Evolutionary conservation across 2,888 invertebrate genomes (phyloP), one percentile per base, ranked within the genome.

Genomic region (Megalurothrips usitatus): DNA sequence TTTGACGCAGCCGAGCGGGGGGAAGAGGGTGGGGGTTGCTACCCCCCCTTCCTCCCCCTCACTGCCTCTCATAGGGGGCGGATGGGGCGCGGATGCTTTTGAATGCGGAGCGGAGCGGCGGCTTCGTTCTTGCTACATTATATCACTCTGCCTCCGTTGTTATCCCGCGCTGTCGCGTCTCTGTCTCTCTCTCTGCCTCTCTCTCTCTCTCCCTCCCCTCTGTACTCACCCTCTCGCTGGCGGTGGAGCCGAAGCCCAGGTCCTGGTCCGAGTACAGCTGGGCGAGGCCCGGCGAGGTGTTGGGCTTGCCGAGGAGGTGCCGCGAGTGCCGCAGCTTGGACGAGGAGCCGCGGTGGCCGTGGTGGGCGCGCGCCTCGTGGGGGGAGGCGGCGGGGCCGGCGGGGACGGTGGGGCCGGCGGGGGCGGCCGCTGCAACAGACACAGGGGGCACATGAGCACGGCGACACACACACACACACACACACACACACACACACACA

Each of bases 301-400:
- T 63, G 6, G 80, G 80, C 43, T 81, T 78, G 19, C 80, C 82
- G 47, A 81, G 78, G 83, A 86, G 85, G 84, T 87, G 87, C 81
- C 87, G 86, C 78, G 86, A 87, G 84, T 88, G 87, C 82, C 87
- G 85, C 84, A 87, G 84, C 84, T 86, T 86, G 78, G 86, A 86
- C 23, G 68, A 75, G 23, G 68, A 81, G 85, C 85, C 81, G 85
- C 84, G 49, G 84, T 26, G 68, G 26, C 68, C 68, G 68, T 75
- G 68, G 68, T 75, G 68, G 11, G 68, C 26, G 23, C 23, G 68
- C 34, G 34, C 34, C 34, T 43, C 34, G 34, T 43, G 34, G 34
- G 34, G 34, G 34, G 34, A 2, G 34, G 34, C 6, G 34, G 3
- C 34, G 34, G 34, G 34, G 34, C 3, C 34, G 34, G 6, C 34